Conservation (phyloP, 2,797 vertebrate species). For the Hoplostethus mediterraneus region DNA sequence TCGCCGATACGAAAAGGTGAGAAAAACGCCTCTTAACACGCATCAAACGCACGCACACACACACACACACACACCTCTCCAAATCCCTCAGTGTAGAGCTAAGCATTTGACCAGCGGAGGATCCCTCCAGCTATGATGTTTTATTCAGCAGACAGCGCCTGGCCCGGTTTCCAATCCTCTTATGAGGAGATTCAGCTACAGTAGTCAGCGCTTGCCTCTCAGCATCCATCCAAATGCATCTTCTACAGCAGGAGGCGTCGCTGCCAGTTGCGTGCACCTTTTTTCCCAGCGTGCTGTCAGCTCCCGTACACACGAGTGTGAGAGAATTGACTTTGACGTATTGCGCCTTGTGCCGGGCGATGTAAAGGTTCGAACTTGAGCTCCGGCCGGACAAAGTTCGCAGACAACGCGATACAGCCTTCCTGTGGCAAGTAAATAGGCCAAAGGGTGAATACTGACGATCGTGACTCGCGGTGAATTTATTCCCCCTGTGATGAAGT, state of each 20-base stretch:
- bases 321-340: not conserved
- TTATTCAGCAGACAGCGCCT: constrained; percentile 50
- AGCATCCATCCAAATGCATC: not conserved
- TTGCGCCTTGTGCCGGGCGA: not conserved
- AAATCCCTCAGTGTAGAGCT: constrained; percentile 10
- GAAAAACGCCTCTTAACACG: not conserved
- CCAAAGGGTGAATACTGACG: no score
- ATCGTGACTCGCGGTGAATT: not conserved
- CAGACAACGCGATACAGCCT: no score
- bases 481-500: no score
- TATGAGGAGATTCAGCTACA: constrained; percentile 26
- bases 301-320: not conserved
- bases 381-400: no score
- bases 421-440: not conserved
- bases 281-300: not conserved
- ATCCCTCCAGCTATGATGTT: constrained; percentile 48
- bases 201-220: constrained; percentile 4
- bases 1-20: constrained; percentile 30
- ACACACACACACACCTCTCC: constrained; percentile 7
- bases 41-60: constrained; percentile 4
- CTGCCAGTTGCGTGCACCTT: not conserved
- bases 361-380: not conserved
- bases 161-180: constrained; percentile 52
- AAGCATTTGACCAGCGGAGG: constrained; percentile 9
- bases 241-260: not conserved